These are phyloP conservation scores for Nothobranchius kuhntae DNA, from an alignment of 2,113 vertebrate genomes.

Conservation along the genomic window DNA sequence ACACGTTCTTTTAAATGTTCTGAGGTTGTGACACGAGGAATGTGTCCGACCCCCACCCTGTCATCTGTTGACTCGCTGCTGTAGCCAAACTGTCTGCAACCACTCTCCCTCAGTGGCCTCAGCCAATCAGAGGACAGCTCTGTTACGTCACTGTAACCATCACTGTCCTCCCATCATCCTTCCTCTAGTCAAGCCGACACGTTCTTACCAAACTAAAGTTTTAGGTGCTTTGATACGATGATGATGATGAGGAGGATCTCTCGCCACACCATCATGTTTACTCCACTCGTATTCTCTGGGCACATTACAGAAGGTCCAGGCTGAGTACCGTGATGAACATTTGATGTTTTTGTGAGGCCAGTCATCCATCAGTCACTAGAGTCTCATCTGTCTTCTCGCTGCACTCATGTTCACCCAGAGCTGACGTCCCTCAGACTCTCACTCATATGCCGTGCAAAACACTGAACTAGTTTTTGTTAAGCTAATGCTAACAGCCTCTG, in stretches of 20 bases:
- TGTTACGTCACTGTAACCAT: conserved; percentile 68
- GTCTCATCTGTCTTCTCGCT: background rate
- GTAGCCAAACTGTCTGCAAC: conserved; percentile 19
- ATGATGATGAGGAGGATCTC: no score
- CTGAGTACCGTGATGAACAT: conserved; percentile 6
- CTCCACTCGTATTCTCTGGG: no score
- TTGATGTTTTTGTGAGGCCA: no score
- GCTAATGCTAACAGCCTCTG: background rate
- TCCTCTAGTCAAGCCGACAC: conserved; percentile 23
- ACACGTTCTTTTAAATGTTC: conserved; percentile 29
- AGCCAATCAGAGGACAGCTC: conserved; percentile 41
- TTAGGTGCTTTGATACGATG: no score
- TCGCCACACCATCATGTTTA: no score
- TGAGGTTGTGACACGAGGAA: conserved; percentile 43
- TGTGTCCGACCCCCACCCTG: conserved; percentile 21
- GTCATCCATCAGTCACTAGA: background rate
- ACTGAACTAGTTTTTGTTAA: no score
- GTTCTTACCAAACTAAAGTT: background rate
- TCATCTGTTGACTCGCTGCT: background rate
- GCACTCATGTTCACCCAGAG: conserved; percentile 17
- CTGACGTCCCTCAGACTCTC: conserved; percentile 5
- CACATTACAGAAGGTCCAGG: no score
- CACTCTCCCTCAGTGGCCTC: conserved; percentile 36
- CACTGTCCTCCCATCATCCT: conserved; percentile 39
- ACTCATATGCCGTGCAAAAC: no score